Conservation (phyloP, 2,888 invertebrate genomes). For the Cheilosia vernalis region DNA sequence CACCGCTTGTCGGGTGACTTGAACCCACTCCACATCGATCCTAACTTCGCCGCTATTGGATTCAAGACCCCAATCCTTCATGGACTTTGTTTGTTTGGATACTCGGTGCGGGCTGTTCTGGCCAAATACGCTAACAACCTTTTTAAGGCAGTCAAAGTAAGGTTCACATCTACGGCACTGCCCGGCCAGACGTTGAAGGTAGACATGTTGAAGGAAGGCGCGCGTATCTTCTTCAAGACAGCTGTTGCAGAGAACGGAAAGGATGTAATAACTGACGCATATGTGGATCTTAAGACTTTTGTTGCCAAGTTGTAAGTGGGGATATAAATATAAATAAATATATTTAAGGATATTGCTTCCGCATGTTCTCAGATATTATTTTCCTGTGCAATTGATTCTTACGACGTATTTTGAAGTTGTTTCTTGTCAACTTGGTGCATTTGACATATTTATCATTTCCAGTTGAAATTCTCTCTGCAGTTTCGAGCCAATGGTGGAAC, state of each 20-base stretch:
- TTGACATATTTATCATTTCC: no score
- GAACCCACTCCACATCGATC: constrained; percentile 98
- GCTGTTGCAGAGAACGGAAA: constrained; percentile 91
- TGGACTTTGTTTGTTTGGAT: constrained; percentile 94
- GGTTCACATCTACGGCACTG: constrained; percentile 96
- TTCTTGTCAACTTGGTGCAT: no score
- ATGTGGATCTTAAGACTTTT: constrained; percentile 91
- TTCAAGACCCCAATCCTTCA: constrained; percentile 96
- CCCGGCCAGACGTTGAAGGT: constrained; percentile 97
- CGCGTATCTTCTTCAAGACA: constrained; percentile 93
- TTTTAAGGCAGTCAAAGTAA: constrained; percentile 95
- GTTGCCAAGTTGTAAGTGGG: constrained; percentile 82
- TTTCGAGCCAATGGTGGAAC: no score
- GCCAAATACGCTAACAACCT: constrained; percentile 90
- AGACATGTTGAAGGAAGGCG: constrained; percentile 96
- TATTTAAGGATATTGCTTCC: neutral
- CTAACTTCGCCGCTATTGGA: constrained; percentile 92
- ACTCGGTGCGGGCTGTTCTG: constrained; percentile 89
- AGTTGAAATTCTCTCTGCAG: no score
- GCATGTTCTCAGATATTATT: neutral
- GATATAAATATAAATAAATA: neutral
- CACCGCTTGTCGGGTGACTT: constrained; percentile 92
- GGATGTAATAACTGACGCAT: constrained; percentile 92
- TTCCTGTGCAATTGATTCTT: no score
- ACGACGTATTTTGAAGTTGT: no score